phyloP scores from a whole-genome alignment of 2,113 vertebrate species.

The Axis porcinus region DNA sequence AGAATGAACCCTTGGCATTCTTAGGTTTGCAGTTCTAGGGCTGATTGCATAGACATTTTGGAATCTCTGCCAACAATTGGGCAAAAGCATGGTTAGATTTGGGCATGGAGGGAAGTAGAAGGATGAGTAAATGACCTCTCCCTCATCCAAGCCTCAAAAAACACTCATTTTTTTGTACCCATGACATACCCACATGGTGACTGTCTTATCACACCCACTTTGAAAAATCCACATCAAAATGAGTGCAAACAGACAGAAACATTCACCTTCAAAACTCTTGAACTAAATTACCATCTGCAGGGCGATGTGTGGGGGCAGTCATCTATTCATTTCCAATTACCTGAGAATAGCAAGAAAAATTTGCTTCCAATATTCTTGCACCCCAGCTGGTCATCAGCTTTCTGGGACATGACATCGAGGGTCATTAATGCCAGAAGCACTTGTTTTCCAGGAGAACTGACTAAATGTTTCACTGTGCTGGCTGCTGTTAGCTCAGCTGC shows the following conservation, averaged over 20 bases:
- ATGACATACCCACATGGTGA: not conserved
- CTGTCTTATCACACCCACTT: conserved; percentile 21
- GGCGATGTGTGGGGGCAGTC: not conserved
- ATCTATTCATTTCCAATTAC: conserved; percentile 61
- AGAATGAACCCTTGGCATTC: not conserved
- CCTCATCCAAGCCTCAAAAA: not conserved
- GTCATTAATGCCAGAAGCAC: conserved; percentile 40
- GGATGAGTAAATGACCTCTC: not conserved
- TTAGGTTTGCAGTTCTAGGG: not conserved
- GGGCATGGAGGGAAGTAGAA: not conserved
- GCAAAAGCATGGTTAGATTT: not conserved
- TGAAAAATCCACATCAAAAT: conserved; percentile 51
- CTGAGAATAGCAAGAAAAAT: conserved; percentile 58
- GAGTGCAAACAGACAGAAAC: conserved; percentile 55
- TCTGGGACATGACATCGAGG: conserved; percentile 54
- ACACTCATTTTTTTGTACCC: not conserved
- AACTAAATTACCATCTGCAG: conserved; percentile 43
- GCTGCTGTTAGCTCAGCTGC: conserved; percentile 70
- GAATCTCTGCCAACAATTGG: not conserved
- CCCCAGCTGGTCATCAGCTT: conserved; percentile 48
- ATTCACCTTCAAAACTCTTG: conserved; percentile 59
- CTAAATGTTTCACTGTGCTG: conserved; percentile 64
- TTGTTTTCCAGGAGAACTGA: conserved; percentile 64
- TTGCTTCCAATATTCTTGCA: conserved; percentile 59
- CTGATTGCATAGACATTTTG: not conserved